These are phyloP conservation scores for Drosophila sp. DNA, from an alignment of 1,140 invertebrate genomes.

Conservation along the genomic window DNA sequence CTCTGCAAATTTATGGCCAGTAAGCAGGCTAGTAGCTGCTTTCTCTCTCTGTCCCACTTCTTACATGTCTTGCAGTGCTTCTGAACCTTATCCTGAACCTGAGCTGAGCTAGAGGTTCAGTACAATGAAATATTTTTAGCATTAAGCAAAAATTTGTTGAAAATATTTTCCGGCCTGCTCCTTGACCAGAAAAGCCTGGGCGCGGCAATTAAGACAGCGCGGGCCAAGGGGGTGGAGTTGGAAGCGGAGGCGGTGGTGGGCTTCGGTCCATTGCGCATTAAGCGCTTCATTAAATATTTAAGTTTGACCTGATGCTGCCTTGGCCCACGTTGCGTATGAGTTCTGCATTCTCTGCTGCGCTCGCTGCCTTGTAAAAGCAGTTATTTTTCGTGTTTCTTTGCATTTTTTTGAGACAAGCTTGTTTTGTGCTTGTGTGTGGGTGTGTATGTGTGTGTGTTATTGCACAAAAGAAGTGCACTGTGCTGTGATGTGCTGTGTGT, in stretches of 20 bases:
- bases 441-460: conserved; percentile 28
- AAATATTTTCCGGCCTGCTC: conserved; percentile 66
- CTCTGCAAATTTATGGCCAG: conserved; percentile 65
- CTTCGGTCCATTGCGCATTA: conserved; percentile 60
- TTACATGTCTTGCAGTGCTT: neutral
- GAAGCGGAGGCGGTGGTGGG: too few species aligned
- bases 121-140: conserved; percentile 77
- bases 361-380: conserved; percentile 31
- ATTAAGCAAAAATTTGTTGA: conserved; percentile 78
- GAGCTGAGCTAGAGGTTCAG: conserved; percentile 15
- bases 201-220: conserved; percentile 64
- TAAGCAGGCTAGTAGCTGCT: conserved; percentile 28
- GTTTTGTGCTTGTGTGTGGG: conserved; percentile 15
- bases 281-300: conserved; percentile 83
- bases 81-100: neutral
- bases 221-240: too few species aligned
- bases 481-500: conserved; percentile 16
- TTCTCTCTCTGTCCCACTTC: neutral
- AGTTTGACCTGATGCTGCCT: conserved; percentile 60
- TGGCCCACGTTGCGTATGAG: conserved; percentile 68
- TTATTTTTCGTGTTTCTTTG: neutral
- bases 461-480: conserved; percentile 42
- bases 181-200: conserved; percentile 46
- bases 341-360: conserved; percentile 32
- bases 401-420: conserved; percentile 27